These are phyloP conservation scores for Torymus texanus DNA, from an alignment of 2,888 invertebrate genomes.

Conservation along the genomic window DNA sequence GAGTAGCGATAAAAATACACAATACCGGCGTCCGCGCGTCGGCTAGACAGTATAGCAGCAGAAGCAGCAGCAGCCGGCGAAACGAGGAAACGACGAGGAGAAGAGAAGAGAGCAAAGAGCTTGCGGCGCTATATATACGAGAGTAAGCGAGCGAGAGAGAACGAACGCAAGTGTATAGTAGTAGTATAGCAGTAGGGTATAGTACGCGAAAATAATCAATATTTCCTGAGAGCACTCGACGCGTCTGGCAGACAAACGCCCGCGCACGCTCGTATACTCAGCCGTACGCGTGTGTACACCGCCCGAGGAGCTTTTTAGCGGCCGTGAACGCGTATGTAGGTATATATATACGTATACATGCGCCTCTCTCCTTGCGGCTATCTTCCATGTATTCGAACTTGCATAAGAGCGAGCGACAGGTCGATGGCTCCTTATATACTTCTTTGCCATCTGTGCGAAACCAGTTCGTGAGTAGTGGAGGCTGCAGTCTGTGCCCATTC, in stretches of 20 bases:
- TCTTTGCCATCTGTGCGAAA: too few relatives aligned
- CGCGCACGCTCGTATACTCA: background rate
- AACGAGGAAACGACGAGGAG: background rate
- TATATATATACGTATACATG: too few relatives aligned
- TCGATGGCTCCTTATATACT: conserved; percentile 21
- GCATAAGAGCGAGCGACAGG: conserved; percentile 2
- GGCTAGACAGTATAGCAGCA: too few relatives aligned
- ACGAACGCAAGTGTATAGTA: conserved; percentile 18
- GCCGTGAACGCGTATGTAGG: too few relatives aligned
- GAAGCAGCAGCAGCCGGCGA: background rate
- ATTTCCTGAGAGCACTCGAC: conserved; percentile 63
- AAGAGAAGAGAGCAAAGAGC: background rate
- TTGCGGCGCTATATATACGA: background rate
- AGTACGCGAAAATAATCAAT: conserved; percentile 68
- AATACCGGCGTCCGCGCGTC: background rate
- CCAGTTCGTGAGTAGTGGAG: too few relatives aligned
- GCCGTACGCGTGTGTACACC: too few relatives aligned
- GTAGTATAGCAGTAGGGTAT: background rate
- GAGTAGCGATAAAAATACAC: conserved; percentile 23
- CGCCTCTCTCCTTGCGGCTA: background rate
- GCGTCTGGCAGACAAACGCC: conserved; percentile 30
- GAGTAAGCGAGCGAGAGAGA: conserved; percentile 46
- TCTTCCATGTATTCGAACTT: background rate
- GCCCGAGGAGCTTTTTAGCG: too few relatives aligned
- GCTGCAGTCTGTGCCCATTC: background rate